These are phyloP conservation scores for Plestiodon gilberti DNA, from an alignment of 2,113 vertebrate genomes.

Conservation along the genomic window DNA sequence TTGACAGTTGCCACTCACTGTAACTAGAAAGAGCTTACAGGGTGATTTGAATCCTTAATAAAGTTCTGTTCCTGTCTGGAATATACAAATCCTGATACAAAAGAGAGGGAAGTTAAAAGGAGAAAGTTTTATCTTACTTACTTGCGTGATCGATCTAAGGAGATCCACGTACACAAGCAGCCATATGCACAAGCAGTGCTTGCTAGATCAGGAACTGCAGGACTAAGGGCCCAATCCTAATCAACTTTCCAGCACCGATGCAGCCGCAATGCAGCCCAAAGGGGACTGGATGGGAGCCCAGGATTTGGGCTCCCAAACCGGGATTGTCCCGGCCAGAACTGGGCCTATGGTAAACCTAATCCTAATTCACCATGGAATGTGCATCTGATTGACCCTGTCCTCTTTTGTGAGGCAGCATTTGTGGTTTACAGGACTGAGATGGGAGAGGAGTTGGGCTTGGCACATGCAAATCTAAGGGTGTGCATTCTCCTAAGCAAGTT, in stretches of 20 bases:
- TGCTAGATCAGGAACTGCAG: neutral
- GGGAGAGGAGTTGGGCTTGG: neutral
- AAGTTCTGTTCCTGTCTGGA: neutral
- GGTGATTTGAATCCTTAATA: neutral
- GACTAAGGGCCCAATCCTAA: too few relatives aligned
- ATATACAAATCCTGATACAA: fast-evolving
- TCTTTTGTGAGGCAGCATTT: neutral
- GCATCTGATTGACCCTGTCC: neutral
- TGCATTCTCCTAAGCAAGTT: neutral
- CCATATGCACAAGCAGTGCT: neutral
- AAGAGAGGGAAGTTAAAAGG: neutral
- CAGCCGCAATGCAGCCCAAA: too few relatives aligned
- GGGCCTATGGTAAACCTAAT: too few relatives aligned
- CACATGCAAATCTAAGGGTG: too few relatives aligned
- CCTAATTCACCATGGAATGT: neutral
- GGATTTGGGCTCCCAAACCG: too few relatives aligned
- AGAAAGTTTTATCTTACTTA: neutral
- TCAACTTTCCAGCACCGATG: too few relatives aligned
- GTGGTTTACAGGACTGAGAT: neutral
- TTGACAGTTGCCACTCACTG: neutral
- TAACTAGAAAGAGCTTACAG: neutral
- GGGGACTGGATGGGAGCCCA: too few relatives aligned
- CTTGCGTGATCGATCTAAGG: neutral
- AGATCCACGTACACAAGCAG: neutral
- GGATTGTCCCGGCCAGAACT: too few relatives aligned